Base-by-base conservation (phyloP, 2,888 invertebrate species). In the Congeria kusceri region DNA sequence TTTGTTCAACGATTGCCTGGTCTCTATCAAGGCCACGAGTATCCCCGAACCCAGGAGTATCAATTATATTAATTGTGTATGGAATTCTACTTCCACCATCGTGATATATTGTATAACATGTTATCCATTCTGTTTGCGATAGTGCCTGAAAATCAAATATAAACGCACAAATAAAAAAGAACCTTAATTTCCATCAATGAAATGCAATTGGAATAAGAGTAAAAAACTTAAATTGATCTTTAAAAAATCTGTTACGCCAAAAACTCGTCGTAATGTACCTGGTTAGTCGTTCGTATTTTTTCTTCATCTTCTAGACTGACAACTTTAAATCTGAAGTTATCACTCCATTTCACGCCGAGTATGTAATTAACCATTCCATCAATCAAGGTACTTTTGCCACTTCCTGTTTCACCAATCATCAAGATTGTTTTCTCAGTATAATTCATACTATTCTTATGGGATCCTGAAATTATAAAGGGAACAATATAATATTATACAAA, bases 71-170 rank as follows among this genome's bases (percentile, higher is more conserved):
- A 0, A 79, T 39, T 18, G 39, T 61, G 53, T 71, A 79, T 44
- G 59, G n/a, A 7, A 79, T 46, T 47, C 63, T 23, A 13, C 65
- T 47, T 2, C 77, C 80, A 9, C 28, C 44, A 3, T 47, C 44
- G 3, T 69, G 64, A n/a, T 79, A 66, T 29, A 83, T 63, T 56
- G 67, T 62, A 46, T 83, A 83, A 20, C 53, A 39, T 0, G 79
- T 83, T 18, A 83, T 83, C 83, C 83, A 83, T 39, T 83, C 71
- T 15, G 83, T 83, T 46, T 74, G 77, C 2, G 82, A 83, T 3
- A 23, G 7, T 13, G 77, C 70, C 81, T 81, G 44, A 39, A 39
- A 9, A 39, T 18, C 39, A 47, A 39, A 39, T 13, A 20, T 20
- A 15, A 47, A 27, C 25, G n/a, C 13, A 5, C 9, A 5, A 56